A percentile compares a stretch with the other conserved stretches of the same genome.
Evolutionary conservation across 2,797 vertebrate genomes (phyloP).

Genomic region (Gambusia yucatana): DNA sequence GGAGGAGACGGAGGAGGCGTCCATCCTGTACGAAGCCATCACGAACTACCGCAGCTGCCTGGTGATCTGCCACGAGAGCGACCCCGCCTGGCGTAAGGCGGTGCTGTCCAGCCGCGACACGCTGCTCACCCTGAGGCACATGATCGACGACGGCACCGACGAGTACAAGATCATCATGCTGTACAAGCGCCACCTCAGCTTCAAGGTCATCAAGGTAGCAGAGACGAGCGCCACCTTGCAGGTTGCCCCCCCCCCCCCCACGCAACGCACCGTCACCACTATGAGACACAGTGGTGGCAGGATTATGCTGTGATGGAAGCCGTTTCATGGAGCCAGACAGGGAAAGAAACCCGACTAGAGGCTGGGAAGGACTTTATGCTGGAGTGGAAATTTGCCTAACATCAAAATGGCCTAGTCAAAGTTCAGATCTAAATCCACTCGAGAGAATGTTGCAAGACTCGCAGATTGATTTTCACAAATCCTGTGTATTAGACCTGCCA

Average conservation of each 20-base stretch:
- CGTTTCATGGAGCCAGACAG: not conserved
- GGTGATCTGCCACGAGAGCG: constrained; percentile 96
- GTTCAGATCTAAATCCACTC: not conserved
- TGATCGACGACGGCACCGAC: constrained; percentile 93
- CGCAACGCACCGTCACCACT: not conserved
- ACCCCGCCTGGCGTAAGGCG: constrained; percentile 93
- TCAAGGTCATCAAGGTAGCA: constrained; percentile 97
- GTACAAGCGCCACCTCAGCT: constrained; percentile 94
- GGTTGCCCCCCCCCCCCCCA: not conserved
- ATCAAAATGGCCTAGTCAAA: not conserved
- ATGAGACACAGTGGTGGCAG: not conserved
- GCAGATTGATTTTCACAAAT: not conserved
- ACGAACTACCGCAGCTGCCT: constrained; percentile 90
- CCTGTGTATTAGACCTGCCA: not conserved
- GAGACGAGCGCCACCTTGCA: not conserved
- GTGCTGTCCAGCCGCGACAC: constrained; percentile 93
- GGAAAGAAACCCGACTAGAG: not conserved
- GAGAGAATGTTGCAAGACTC: not conserved
- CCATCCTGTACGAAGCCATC: constrained; percentile 91
- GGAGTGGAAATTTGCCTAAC: not conserved
- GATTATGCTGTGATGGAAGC: not conserved
- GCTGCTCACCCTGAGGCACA: constrained; percentile 92
- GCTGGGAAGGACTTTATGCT: not conserved
- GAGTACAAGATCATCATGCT: constrained; percentile 99
- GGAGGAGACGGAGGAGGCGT: constrained; percentile 94